Evolutionary conservation across 2,888 invertebrate species (phyloP).

Genomic region (Xanthorhoe spadicearia): DNA sequence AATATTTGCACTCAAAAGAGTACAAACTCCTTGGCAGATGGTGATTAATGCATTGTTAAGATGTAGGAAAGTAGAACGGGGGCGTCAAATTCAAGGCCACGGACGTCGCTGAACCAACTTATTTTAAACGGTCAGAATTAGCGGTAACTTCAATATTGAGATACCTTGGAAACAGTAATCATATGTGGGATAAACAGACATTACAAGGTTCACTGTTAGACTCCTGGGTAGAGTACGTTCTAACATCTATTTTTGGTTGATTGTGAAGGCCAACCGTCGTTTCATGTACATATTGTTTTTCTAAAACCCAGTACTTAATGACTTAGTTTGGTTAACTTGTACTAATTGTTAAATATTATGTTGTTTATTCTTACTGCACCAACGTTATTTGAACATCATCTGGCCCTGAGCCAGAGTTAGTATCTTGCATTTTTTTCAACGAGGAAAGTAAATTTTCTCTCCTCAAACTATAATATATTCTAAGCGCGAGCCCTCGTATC

Average conservation of each 20-base stretch:
- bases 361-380: constrained; percentile 22
- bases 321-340: constrained; percentile 16
- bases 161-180: constrained; percentile 58
- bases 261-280: constrained; percentile 15
- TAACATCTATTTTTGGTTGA: constrained; percentile 29
- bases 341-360: constrained; percentile 20
- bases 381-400: constrained; percentile 29
- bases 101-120: constrained; percentile 72
- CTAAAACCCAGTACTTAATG: constrained; percentile 3
- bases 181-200: constrained; percentile 47
- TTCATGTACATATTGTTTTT: constrained; percentile 13
- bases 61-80: constrained; percentile 80
- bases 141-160: constrained; percentile 56
- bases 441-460: constrained; percentile 33
- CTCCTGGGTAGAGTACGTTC: constrained; percentile 25
- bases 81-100: constrained; percentile 77
- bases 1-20: constrained; percentile 49
- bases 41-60: constrained; percentile 77
- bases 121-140: constrained; percentile 66
- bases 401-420: constrained; percentile 38
- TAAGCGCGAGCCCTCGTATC: constrained; percentile 17
- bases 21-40: constrained; percentile 59
- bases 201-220: constrained; percentile 39
- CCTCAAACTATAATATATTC: constrained; percentile 25
- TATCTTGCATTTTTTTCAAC: constrained; percentile 32